phyloP scores from a whole-genome alignment of 2,113 vertebrate species.

The Melanocharis versteri region DNA sequence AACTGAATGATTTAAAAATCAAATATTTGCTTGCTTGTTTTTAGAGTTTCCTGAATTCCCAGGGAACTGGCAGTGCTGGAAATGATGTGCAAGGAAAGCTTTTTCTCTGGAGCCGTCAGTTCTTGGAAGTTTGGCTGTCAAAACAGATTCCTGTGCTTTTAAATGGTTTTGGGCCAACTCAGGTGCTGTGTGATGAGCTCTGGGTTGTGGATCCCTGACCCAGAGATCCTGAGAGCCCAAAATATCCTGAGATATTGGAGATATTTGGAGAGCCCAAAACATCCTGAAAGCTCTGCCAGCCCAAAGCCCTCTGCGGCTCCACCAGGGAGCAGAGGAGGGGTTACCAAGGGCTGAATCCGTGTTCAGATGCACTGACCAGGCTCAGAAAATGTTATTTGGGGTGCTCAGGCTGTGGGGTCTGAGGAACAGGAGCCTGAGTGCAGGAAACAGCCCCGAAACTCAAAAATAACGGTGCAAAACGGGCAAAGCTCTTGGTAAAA shows the following conservation, averaged over 20 bases:
- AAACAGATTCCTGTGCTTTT: neutral
- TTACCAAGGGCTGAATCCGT: rapidly evolving
- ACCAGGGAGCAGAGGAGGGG: too few relatives aligned
- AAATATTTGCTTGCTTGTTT: neutral
- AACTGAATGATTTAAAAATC: neutral
- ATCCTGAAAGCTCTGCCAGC: neutral
- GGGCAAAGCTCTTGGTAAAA: neutral
- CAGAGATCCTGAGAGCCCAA: neutral
- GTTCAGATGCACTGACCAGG: neutral
- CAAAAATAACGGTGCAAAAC: neutral
- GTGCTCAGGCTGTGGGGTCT: neutral
- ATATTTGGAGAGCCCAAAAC: neutral
- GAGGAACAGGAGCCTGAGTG: neutral
- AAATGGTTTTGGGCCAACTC: neutral
- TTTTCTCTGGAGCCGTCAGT: neutral
- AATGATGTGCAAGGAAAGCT: neutral
- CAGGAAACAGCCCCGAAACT: neutral
- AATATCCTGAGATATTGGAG: neutral
- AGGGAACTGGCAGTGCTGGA: neutral
- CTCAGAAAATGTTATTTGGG: neutral
- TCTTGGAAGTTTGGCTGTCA: neutral
- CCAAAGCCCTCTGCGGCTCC: rapidly evolving
- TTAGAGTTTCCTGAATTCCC: neutral
- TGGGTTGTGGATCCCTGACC: neutral
- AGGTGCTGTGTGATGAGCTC: neutral